phyloP scores from a whole-genome alignment of 2,888 invertebrate species.

The Zaprionus lineosus region DNA sequence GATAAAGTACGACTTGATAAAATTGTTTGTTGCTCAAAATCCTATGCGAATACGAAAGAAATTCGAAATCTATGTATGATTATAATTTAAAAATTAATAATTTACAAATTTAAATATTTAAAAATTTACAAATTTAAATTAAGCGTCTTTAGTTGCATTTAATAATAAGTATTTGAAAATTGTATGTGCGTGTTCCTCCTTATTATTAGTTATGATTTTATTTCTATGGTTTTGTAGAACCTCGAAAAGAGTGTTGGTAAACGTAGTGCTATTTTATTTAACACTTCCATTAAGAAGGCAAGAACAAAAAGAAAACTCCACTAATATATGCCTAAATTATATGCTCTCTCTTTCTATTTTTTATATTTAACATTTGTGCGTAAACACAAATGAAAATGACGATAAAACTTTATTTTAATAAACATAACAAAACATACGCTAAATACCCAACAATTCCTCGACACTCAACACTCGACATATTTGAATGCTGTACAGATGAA shows the following conservation, averaged over 20 bases:
- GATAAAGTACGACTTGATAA: not conserved
- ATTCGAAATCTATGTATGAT: no score
- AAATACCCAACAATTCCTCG: not conserved
- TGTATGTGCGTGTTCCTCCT: no score
- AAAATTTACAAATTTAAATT: no score
- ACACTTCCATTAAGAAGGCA: conserved; percentile 1
- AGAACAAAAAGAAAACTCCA: conserved; percentile 14
- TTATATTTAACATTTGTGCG: conserved; percentile 3
- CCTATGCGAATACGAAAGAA: no score
- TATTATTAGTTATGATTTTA: no score
- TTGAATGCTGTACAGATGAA: conserved; percentile 72
- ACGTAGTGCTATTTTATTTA: conserved; percentile 31
- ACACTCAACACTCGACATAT: conserved; percentile 8
- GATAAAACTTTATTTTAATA: not conserved
- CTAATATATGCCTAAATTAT: conserved; percentile 43
- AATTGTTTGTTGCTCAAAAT: no score
- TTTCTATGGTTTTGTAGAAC: no score
- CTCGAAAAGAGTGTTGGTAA: conserved; percentile 38
- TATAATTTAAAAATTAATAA: no score
- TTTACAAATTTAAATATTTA: no score
- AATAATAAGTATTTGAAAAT: no score
- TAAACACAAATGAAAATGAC: conserved; percentile 5
- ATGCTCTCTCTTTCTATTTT: conserved; percentile 47
- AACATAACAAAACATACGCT: conserved; percentile 6
- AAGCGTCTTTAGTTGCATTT: no score